Conservation (phyloP, 2,888 invertebrate species). For the Cataglyphis rosenhaueri region DNA sequence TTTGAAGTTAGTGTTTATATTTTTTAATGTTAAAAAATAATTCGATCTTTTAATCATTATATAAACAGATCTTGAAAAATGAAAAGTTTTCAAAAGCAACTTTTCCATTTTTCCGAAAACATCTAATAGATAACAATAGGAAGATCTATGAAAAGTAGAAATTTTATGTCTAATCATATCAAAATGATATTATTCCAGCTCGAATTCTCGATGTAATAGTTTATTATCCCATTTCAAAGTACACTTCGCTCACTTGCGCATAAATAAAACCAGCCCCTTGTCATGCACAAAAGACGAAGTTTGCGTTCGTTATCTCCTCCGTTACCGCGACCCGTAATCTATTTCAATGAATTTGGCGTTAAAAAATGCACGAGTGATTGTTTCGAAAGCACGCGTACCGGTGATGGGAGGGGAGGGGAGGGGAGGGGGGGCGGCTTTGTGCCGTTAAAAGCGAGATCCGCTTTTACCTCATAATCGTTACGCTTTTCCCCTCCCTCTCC, state of each 20-base stretch:
- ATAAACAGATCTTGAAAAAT: background rate
- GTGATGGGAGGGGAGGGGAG: too few species aligned
- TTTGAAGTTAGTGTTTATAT: background rate
- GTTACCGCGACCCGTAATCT: slow-evolving; percentile 42
- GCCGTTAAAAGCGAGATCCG: slow-evolving; percentile 64
- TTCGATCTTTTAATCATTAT: background rate
- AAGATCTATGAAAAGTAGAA: background rate
- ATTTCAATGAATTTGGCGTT: slow-evolving; percentile 51
- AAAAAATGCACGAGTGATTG: slow-evolving; percentile 46
- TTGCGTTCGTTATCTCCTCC: slow-evolving; percentile 2
- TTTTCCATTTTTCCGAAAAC: background rate
- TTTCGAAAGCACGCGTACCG: slow-evolving; percentile 48
- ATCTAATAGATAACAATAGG: too few species aligned
- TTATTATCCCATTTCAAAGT: background rate
- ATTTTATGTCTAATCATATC: background rate
- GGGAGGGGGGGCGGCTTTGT: slow-evolving; percentile 57
- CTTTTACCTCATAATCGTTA: slow-evolving; percentile 63
- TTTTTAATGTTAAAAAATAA: background rate
- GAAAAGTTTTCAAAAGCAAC: background rate
- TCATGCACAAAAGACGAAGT: background rate
- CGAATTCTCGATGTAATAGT: background rate
- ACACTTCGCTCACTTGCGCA: background rate
- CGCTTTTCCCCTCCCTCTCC: slow-evolving; percentile 41
- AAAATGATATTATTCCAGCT: background rate
- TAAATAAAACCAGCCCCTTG: background rate